Conservation (phyloP, 2,888 invertebrate genomes). For the Exocentrus adspersus region DNA sequence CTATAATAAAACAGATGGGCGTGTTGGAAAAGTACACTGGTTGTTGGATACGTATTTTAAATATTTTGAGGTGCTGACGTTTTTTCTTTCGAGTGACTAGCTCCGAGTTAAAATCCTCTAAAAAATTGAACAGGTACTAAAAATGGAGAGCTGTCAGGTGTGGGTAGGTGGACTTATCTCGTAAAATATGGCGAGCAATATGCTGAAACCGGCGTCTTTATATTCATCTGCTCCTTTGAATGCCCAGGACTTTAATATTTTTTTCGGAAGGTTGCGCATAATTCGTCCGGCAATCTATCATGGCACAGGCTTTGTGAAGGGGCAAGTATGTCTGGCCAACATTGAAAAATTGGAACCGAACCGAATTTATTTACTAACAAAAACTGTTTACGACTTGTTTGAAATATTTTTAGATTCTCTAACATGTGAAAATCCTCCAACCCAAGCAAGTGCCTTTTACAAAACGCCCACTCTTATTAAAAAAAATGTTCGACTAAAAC, state of each 20-base stretch:
- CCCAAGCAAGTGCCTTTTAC: background rate
- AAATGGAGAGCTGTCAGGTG: constrained; percentile 10
- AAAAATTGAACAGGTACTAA: background rate
- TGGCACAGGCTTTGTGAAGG: background rate
- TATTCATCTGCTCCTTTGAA: background rate
- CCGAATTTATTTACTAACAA: too few species aligned
- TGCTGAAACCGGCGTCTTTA: constrained; percentile 8
- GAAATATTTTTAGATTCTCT: background rate
- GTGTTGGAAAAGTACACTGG: background rate
- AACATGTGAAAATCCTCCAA: background rate
- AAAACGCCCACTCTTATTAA: constrained; percentile 6
- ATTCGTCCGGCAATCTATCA: background rate
- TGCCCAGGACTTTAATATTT: constrained; percentile 5
- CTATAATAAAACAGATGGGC: too few species aligned
- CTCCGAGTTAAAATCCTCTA: background rate
- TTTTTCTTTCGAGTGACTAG: background rate
- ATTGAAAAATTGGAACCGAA: too few species aligned
- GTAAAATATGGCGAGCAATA: constrained; percentile 10
- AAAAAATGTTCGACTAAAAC: constrained; percentile 14
- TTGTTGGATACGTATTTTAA: background rate
- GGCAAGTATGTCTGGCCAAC: too few species aligned
- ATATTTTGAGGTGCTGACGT: too few species aligned
- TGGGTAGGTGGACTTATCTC: background rate
- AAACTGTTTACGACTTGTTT: too few species aligned
- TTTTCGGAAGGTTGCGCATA: background rate